Base-by-base conservation (phyloP, 2,888 invertebrate species). In the Pyrochroa serraticornis region DNA sequence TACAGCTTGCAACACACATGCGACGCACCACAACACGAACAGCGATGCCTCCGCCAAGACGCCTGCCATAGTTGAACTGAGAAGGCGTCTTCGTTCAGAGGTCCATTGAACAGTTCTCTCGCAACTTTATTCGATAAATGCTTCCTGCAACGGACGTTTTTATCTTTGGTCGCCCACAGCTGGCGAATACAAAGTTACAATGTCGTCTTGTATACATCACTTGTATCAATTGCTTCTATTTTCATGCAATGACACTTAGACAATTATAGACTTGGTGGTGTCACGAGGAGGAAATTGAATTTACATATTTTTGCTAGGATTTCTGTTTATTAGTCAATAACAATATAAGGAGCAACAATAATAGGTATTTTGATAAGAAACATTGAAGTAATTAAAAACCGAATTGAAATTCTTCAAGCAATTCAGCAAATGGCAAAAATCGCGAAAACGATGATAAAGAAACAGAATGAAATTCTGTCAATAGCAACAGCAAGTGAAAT, bases 401-500 rank as follows among this genome's bases (percentile, higher is more conserved):
- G n/a, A n/a, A n/a, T n/a, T n/a, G n/a, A n/a, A n/a, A n/a, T n/a
- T n/a, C n/a, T n/a, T 22, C 22, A 22, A 22, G 22, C 3, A 22
- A 5, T 22, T 22, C 5, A 22, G 5, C 22, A 22, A 3, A 82
- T 75, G n/a, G 82, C 80, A 60, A 85, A 77, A 49, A 84, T 76
- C 7, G 80, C 71, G 68, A 85, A 86, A 14, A 84, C 71, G 31
- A 86, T 66, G 41, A 82, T 80, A 68, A 86, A 88, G 45, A 82
- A 68, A 37, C 85, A 58, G 67, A 88, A 87, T 3, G 82, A 81
- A 42, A 87, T 71, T 47, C 87, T 82, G 75, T 88, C 87, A 50
- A 88, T 80, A 6, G 85, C 84, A 1, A 84, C 84, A 31, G 87
- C 87, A 39, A 87, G 70, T 8, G 87, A 74, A n/a, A 84, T 76